Evolutionary conservation across 1,140 invertebrate species (phyloP).

Genomic region (Microplitis demolitor): DNA sequence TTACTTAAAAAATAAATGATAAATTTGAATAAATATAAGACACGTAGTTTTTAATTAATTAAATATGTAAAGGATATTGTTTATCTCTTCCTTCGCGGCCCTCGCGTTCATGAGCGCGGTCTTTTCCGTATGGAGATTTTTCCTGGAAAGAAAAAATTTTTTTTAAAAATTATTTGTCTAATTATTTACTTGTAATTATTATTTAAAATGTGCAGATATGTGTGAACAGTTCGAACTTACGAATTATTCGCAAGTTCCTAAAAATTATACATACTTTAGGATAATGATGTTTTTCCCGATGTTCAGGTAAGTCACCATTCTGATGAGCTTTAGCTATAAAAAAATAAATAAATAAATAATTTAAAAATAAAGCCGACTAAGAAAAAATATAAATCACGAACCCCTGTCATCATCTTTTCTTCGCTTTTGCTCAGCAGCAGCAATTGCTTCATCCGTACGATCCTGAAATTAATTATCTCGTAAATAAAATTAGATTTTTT

Average conservation of each 20-base stretch:
- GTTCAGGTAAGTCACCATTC: slow-evolving; percentile 65
- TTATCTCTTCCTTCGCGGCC: slow-evolving; percentile 71
- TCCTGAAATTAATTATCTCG: slow-evolving; percentile 60
- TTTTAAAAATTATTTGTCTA: not conserved
- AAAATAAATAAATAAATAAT: slow-evolving; percentile 8
- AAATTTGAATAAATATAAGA: too few species aligned
- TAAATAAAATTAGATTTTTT: not conserved
- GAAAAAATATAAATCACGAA: slow-evolving; percentile 47
- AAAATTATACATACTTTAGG: slow-evolving; percentile 55
- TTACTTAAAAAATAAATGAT: not conserved
- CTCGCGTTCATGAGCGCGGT: slow-evolving; percentile 71
- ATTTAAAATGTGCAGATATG: too few species aligned
- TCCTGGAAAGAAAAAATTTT: slow-evolving; percentile 64
- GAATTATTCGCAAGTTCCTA: not conserved
- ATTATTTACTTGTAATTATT: too few species aligned
- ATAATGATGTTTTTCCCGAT: slow-evolving; percentile 66
- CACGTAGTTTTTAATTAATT: not conserved
- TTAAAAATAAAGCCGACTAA: slow-evolving; percentile 6
- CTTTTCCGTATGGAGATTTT: slow-evolving; percentile 70
- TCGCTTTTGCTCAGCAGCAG: slow-evolving; percentile 70
- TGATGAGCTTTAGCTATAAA: slow-evolving; percentile 60
- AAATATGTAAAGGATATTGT: slow-evolving; percentile 77
- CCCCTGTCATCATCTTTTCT: slow-evolving; percentile 77
- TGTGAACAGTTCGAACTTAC: too few species aligned
- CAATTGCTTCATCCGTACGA: slow-evolving; percentile 68